These are phyloP conservation scores for Amphipoea lucens DNA, from an alignment of 2,888 invertebrate species.

Conservation along the genomic window DNA sequence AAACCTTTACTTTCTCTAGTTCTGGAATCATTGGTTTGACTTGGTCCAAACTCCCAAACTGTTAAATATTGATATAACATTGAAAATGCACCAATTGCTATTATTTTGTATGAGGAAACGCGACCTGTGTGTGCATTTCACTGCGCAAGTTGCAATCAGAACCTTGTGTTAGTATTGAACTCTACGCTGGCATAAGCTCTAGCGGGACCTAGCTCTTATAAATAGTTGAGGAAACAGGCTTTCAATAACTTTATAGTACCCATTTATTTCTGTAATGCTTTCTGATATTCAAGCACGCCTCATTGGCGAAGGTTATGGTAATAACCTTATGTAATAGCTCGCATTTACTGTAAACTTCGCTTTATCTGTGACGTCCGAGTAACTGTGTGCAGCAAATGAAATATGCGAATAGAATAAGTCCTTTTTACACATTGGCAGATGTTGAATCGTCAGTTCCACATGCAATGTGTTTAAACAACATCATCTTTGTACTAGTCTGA, in stretches of 20 bases:
- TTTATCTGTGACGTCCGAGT: slow-evolving; percentile 9
- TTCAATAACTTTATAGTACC: slow-evolving; percentile 32
- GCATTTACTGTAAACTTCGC: slow-evolving; percentile 20
- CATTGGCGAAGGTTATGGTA: slow-evolving; percentile 30
- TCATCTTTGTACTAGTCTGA: background rate
- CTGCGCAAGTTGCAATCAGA: background rate
- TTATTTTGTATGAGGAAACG: background rate
- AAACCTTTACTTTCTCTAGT: background rate
- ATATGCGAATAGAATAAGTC: background rate
- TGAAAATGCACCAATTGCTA: background rate
- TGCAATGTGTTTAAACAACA: slow-evolving; percentile 14
- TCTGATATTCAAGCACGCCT: slow-evolving; percentile 20
- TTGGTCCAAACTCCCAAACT: background rate
- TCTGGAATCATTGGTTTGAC: background rate
- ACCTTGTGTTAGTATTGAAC: slow-evolving; percentile 6
- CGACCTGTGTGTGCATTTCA: background rate
- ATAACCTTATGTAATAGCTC: slow-evolving; percentile 18
- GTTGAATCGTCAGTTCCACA: background rate
- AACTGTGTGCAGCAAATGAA: background rate
- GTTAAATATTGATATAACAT: background rate
- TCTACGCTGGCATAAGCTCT: background rate
- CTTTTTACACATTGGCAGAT: background rate
- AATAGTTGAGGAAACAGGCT: slow-evolving; percentile 39
- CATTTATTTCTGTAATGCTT: slow-evolving; percentile 23
- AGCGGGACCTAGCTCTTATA: slow-evolving; percentile 14